Evolutionary conservation across 2,797 vertebrate species (phyloP).

Genomic region (Gallinago stenura): DNA sequence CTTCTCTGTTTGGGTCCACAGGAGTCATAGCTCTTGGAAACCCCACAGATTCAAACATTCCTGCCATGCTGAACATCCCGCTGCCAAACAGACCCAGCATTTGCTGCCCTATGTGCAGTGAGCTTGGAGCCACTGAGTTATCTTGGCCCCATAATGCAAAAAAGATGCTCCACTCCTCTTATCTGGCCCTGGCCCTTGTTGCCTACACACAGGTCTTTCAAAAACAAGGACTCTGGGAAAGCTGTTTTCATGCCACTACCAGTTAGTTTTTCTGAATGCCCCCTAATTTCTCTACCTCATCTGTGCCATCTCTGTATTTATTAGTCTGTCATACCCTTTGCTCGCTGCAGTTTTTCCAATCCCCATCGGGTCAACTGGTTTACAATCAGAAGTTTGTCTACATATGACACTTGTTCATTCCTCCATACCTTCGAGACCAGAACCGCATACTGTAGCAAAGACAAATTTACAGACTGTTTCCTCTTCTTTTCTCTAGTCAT

Average conservation of each 20-base stretch:
- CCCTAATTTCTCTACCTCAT: neutral
- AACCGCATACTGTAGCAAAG: neutral
- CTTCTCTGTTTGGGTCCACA: neutral
- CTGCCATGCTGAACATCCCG: neutral
- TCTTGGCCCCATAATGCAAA: neutral
- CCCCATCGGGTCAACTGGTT: neutral
- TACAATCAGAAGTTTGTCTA: neutral
- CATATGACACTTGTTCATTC: neutral
- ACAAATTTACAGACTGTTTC: neutral
- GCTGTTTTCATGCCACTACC: neutral
- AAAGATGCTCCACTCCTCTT: neutral
- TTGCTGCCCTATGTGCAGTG: neutral
- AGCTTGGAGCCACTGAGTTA: neutral
- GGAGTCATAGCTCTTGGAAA: neutral
- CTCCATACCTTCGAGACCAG: neutral
- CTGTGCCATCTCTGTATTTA: neutral
- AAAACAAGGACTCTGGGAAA: neutral
- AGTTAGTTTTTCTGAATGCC: accelerated
- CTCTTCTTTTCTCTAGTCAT: neutral
- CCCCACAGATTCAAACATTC: neutral
- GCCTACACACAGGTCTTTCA: accelerated
- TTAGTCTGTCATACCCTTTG: neutral
- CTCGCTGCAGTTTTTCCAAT: neutral
- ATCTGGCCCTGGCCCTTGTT: neutral
- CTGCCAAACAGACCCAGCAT: neutral